Percentiles rank a stretch among this genome's conserved stretches.
Conservation (phyloP, 1,140 invertebrate species). For the Drosophila nannoptera region DNA sequence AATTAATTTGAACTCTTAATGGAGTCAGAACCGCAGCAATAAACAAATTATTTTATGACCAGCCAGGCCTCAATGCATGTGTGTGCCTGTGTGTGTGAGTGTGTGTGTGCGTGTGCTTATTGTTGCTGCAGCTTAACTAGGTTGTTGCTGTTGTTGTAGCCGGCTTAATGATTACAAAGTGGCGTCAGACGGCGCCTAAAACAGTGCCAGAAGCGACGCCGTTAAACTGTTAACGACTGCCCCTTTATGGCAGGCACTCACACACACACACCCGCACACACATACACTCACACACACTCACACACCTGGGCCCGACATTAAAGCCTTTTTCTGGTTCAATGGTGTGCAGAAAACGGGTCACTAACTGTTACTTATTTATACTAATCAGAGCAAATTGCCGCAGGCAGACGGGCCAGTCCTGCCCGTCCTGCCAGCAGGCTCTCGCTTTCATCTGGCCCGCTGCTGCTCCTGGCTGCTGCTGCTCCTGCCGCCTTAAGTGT, state of each 20-base stretch:
- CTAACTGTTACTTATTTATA: constrained; percentile 75
- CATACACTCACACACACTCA: not conserved
- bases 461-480: constrained; percentile 5
- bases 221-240: constrained; percentile 63
- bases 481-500: constrained; percentile 57
- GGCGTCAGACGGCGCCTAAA: constrained; percentile 48
- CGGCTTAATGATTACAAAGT: constrained; percentile 64
- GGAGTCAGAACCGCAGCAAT: constrained; percentile 57
- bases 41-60: constrained; percentile 76
- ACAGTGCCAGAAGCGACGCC: constrained; percentile 40
- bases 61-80: constrained; percentile 11
- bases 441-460: not conserved
- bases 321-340: constrained; percentile 73
- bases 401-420: not conserved
- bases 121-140: constrained; percentile 1
- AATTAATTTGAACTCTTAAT: constrained; percentile 70
- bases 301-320: constrained; percentile 33
- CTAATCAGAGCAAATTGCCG: constrained; percentile 67
- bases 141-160: constrained; percentile 9
- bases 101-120: constrained; percentile 2
- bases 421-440: not conserved
- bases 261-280: constrained; percentile 13
- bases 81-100: constrained; percentile 3
- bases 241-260: constrained; percentile 23
- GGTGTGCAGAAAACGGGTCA: constrained; percentile 74